Conservation (phyloP, 2,888 invertebrate species). For the Tanypteryx hageni region DNA sequence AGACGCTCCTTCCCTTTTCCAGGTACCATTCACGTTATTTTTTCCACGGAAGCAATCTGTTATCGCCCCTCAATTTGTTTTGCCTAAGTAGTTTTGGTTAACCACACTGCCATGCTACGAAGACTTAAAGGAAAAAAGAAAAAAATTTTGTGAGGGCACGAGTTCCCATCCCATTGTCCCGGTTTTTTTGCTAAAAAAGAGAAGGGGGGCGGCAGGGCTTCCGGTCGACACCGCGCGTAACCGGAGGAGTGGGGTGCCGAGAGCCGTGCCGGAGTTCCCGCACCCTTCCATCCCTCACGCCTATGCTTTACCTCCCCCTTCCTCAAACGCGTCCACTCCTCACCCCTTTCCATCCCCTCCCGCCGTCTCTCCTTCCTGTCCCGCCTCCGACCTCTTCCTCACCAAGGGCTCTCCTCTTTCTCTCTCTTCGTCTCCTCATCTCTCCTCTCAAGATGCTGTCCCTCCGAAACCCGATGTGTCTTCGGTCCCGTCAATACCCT, state of each 20-base stretch:
- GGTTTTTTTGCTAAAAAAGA: background rate
- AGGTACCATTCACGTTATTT: background rate
- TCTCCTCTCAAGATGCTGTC: background rate
- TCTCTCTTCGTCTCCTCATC: background rate
- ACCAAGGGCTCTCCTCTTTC: background rate
- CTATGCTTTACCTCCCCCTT: background rate
- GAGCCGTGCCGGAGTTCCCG: background rate
- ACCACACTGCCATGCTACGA: constrained; percentile 57
- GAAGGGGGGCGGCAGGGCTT: background rate
- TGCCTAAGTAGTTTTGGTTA: constrained; percentile 56
- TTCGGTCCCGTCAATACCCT: background rate
- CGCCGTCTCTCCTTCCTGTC: too few species aligned
- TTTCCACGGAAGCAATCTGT: background rate
- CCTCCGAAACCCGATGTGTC: too few species aligned
- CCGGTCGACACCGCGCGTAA: constrained; percentile 57
- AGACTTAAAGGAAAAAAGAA: constrained; percentile 37
- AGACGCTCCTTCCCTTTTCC: background rate
- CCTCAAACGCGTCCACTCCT: background rate
- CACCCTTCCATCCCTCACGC: background rate
- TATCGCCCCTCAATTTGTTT: constrained; percentile 30
- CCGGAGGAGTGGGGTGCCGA: constrained; percentile 38
- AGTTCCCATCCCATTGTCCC: constrained; percentile 7
- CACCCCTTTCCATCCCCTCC: background rate
- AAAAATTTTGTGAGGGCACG: constrained; percentile 23
- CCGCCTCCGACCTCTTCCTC: background rate